A percentile compares a stretch with the other conserved stretches of the same genome.
phyloP scores from a whole-genome alignment of 92 coral and sea anemone species.

The Epizoanthus scotinus region DNA sequence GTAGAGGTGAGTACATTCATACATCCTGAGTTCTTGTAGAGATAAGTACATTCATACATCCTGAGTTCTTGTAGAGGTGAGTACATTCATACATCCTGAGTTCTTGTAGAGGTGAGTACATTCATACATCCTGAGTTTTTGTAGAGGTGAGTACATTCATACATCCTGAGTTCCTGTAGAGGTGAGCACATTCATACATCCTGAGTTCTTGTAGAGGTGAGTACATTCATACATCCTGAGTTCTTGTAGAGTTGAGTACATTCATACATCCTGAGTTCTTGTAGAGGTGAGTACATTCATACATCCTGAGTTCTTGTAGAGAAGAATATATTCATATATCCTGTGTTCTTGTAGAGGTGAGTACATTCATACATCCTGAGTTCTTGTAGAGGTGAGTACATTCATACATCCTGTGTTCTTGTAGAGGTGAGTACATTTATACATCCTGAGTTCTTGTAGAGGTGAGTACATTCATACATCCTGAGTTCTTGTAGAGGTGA shows the following conservation, averaged over 20 bases:
- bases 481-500: slow-evolving; percentile 70
- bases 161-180: slow-evolving; percentile 61
- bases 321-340: slow-evolving; percentile 55
- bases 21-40: slow-evolving; percentile 62
- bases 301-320: slow-evolving; percentile 62
- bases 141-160: slow-evolving; percentile 61
- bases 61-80: slow-evolving; percentile 70
- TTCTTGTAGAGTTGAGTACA: slow-evolving; percentile 64
- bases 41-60: slow-evolving; percentile 55
- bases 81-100: slow-evolving; percentile 40
- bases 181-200: slow-evolving; percentile 58
- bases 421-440: slow-evolving; percentile 61
- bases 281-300: slow-evolving; percentile 61
- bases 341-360: slow-evolving; percentile 70
- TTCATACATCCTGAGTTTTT: slow-evolving; percentile 47
- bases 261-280: slow-evolving; percentile 47
- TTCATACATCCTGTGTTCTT: slow-evolving; percentile 47
- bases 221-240: slow-evolving; percentile 40
- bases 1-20: slow-evolving; percentile 61
- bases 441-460: slow-evolving; percentile 62
- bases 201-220: slow-evolving; percentile 70
- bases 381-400: slow-evolving; percentile 65
- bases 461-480: slow-evolving; percentile 56
- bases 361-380: slow-evolving; percentile 40
- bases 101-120: slow-evolving; percentile 65